Base-by-base conservation (phyloP, 2,888 invertebrate genomes). In the Pyrochroa serraticornis region DNA sequence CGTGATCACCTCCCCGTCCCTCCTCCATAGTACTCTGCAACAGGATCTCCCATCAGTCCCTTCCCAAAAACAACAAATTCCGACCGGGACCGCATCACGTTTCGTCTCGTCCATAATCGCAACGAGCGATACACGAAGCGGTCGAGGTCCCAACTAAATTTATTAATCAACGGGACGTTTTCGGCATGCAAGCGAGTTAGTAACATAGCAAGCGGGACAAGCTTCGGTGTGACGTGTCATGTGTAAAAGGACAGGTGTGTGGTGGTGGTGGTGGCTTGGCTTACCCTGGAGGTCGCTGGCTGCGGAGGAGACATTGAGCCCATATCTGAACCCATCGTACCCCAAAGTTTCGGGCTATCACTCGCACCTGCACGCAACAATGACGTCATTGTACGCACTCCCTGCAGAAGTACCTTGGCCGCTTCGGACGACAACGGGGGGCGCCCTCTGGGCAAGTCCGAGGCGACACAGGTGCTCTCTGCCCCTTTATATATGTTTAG, bases 21-120 rank as follows among this genome's bases (percentile, higher is more conserved):
- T 88, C 88, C 83, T 87, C 90, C 84, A 85, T 87, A 85, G 85
- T 84, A 89, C 83, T 88, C 86, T 86, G 85, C 33, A 83, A 84
- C 62, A 67, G 22, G 22, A 22, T 22, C 22, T 22, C 22, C 22
- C 22, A 22, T 22, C 22, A 22, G 9, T 7, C 32, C 8, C 32
- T 7, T 13, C 10, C n/a, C 30, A 42, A 7, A 34, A 73, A 76
- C 22, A 14, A 14, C 22, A 41, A 41, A 13, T 13, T 6, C 22
- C 3, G 7, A 22, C 9, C 7, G 2, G 3, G 10, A n/a, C n/a
- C 36, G 10, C 36, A 35, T 9, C 10, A 3, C 2, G 6, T 35
- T 6, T 35, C 36, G n/a, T 35, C 10, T 35, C 36, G n/a, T 35
- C 36, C 36, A 35, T 3, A 2, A 22, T 22, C 5, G 22, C 75